These are phyloP conservation scores for Hemicentrotus pulcherrimus DNA, from an alignment of 35 echinoderm and acorn worm species.

Conservation along the genomic window DNA sequence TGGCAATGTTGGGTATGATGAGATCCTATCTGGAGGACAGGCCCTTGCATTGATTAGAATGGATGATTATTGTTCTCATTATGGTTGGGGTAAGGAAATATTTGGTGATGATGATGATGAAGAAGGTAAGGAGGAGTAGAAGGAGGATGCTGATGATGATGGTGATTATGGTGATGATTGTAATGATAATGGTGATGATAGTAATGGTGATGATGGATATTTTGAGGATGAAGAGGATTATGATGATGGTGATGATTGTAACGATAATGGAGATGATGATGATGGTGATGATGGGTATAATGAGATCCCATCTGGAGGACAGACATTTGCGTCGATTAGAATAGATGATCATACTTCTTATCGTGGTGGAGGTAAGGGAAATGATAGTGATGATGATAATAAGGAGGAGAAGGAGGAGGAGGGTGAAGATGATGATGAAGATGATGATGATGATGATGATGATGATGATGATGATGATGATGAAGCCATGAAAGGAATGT, in stretches of 20 bases:
- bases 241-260: background rate
- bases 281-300: conserved; percentile 43
- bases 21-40: conserved; percentile 79
- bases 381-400: background rate
- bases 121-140: too few relatives aligned
- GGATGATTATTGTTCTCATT: conserved; percentile 95
- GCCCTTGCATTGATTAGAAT: conserved; percentile 78
- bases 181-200: too few relatives aligned
- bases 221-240: conserved; percentile 5
- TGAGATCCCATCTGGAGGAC: conserved; percentile 83
- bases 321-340: conserved; percentile 77
- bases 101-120: background rate
- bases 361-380: conserved; percentile 77
- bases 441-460: too few relatives aligned
- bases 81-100: conserved; percentile 77
- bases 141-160: too few relatives aligned
- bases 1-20: conserved; percentile 89
- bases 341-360: conserved; percentile 88
- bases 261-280: background rate
- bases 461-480: too few relatives aligned
- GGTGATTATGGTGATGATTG: background rate
- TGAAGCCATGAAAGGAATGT: too few relatives aligned
- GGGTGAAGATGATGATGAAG: too few relatives aligned
- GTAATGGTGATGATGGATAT: conserved; percentile 59
- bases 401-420: too few relatives aligned